Percentiles rank a stretch among this genome's conserved stretches.
Evolutionary conservation across 2,113 vertebrate genomes (phyloP).

Genomic region (Scatophagus argus): DNA sequence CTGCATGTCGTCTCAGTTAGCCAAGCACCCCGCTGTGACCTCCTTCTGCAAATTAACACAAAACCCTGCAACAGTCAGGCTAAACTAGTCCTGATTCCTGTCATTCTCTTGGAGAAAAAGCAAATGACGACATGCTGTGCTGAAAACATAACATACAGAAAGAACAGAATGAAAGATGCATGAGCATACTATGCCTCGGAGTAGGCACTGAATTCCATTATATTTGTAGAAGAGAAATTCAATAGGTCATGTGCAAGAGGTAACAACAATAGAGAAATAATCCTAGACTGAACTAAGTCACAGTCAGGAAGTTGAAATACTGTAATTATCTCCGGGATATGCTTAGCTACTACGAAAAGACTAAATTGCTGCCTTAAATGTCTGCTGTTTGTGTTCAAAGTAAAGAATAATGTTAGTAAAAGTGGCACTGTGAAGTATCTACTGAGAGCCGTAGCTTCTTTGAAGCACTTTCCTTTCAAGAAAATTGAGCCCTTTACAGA

Average conservation of each 20-base stretch:
- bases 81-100: constrained; percentile 39
- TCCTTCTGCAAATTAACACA: constrained; percentile 78
- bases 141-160: constrained; percentile 41
- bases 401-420: constrained; percentile 53
- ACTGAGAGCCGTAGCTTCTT: constrained; percentile 35
- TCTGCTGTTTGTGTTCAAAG: constrained; percentile 46
- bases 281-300: constrained; percentile 57
- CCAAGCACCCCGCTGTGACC: constrained; percentile 77
- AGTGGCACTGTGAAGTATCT: constrained; percentile 37
- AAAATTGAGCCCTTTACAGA: constrained; percentile 25
- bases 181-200: neutral
- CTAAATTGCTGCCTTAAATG: constrained; percentile 59
- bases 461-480: constrained; percentile 37
- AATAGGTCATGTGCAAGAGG: constrained; percentile 43
- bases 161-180: constrained; percentile 24
- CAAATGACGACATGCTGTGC: constrained; percentile 24
- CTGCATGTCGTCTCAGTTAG: constrained; percentile 53
- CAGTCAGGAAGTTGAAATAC: constrained; percentile 58
- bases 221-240: constrained; percentile 40
- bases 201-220: constrained; percentile 19
- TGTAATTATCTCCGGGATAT: constrained; percentile 60
- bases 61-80: constrained; percentile 39
- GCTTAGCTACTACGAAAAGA: constrained; percentile 43
- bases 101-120: constrained; percentile 36
- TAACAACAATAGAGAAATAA: constrained; percentile 58